Conservation (phyloP, 2,113 vertebrate species). For the Tamias sibiricus region DNA sequence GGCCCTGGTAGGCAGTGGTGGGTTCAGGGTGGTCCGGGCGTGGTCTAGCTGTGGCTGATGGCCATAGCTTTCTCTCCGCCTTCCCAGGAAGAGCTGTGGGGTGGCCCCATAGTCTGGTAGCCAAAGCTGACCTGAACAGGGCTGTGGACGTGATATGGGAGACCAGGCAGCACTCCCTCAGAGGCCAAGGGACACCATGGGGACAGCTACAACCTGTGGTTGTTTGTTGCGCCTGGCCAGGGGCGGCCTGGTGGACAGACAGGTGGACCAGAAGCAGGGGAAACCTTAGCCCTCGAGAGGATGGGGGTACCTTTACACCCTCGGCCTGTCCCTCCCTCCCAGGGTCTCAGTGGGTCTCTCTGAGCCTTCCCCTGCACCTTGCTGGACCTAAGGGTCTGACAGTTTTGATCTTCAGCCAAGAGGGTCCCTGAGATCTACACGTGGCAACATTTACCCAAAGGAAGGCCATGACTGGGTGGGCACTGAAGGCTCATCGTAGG, state of each 20-base stretch:
- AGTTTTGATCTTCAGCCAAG: not conserved
- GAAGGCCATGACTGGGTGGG: not conserved
- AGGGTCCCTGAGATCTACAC: not conserved
- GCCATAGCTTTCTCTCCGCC: fast-evolving
- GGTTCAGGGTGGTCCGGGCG: not conserved
- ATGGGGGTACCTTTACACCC: no score
- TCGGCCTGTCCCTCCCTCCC: not conserved
- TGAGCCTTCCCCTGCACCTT: not conserved
- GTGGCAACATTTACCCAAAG: fast-evolving
- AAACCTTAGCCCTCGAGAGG: not conserved
- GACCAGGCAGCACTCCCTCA: not conserved
- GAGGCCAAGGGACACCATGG: fast-evolving
- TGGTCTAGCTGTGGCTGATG: fast-evolving
- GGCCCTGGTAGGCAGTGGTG: not conserved
- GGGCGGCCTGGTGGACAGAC: not conserved
- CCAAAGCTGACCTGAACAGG: not conserved
- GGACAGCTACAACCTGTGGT: not conserved
- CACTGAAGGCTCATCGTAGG: not conserved
- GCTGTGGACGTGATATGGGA: not conserved
- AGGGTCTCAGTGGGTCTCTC: not conserved
- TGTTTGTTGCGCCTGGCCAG: not conserved
- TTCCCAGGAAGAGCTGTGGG: not conserved
- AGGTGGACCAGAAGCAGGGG: not conserved
- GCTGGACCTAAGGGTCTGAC: not conserved
- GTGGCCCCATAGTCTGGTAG: not conserved